phyloP scores from a whole-genome alignment of 2,113 vertebrate species.

The Pica pica region DNA sequence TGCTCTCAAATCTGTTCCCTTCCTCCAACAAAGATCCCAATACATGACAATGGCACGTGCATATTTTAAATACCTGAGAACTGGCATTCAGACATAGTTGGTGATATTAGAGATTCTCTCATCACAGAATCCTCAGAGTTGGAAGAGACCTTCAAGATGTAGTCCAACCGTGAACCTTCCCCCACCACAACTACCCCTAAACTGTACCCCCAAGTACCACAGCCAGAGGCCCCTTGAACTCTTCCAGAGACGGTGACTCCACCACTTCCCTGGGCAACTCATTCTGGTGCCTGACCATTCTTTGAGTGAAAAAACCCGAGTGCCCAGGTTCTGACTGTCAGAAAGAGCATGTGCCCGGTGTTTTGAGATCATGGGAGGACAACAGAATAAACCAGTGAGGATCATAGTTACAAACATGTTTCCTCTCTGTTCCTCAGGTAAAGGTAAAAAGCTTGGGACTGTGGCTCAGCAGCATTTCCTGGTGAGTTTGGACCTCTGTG shows the following conservation, averaged over 20 bases:
- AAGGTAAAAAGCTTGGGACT: not conserved
- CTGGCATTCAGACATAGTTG: not conserved
- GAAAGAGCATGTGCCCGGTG: not conserved
- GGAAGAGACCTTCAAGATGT: not conserved
- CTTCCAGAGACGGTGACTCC: not conserved
- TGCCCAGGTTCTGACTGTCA: not conserved
- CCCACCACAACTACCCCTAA: not conserved
- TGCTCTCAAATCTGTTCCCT: not conserved
- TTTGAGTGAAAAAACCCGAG: not conserved
- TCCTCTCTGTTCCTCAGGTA: not conserved
- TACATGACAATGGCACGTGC: not conserved
- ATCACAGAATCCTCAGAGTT: not conserved
- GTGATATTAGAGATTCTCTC: not conserved
- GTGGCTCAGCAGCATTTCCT: not conserved
- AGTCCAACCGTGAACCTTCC: not conserved
- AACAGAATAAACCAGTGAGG: not conserved
- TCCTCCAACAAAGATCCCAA: not conserved
- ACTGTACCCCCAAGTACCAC: rapidly evolving
- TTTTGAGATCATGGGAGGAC: not conserved
- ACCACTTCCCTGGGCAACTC: not conserved
- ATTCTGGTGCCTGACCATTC: not conserved
- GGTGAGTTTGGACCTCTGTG: not conserved
- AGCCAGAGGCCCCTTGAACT: not conserved
- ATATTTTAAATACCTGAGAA: not conserved
- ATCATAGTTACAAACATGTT: not conserved